phyloP scores from a whole-genome alignment of 2,113 vertebrate genomes.

The Neoarius graeffei region DNA sequence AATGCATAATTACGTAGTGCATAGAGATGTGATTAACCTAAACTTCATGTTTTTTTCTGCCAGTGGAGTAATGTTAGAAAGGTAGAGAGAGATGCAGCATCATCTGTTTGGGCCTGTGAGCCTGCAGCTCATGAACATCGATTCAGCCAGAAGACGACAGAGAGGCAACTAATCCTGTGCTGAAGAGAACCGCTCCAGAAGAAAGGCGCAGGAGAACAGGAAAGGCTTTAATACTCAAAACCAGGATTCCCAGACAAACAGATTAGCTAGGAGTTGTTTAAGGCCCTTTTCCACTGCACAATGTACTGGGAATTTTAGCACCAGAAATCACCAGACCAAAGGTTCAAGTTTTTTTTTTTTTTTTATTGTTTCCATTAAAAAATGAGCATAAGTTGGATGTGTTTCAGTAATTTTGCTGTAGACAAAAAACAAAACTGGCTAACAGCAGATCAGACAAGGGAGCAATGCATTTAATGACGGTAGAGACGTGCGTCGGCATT shows the following conservation, averaged over 20 bases:
- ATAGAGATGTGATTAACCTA: conserved; percentile 1
- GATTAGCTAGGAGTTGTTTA: neutral
- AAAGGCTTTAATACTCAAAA: neutral
- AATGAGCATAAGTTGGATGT: neutral
- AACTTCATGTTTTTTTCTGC: neutral
- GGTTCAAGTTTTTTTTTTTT: neutral
- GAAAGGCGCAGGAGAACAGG: neutral
- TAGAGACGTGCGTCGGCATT: neutral
- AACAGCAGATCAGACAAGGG: neutral
- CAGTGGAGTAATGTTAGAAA: neutral
- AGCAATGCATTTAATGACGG: neutral
- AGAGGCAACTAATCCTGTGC: conserved; percentile 13
- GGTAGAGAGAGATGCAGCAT: neutral
- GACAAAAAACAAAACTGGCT: neutral
- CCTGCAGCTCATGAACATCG: neutral
- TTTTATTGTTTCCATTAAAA: neutral
- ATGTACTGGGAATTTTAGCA: neutral
- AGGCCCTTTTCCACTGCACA: neutral
- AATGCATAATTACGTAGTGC: neutral
- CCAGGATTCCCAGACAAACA: neutral
- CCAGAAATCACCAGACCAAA: neutral
- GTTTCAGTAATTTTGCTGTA: neutral
- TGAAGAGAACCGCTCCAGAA: conserved; percentile 27
- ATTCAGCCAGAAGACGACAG: conserved; percentile 2
- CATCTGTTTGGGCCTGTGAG: neutral